Base-by-base conservation (phyloP, 2,888 invertebrate genomes). In the Caradrina kadenii region DNA sequence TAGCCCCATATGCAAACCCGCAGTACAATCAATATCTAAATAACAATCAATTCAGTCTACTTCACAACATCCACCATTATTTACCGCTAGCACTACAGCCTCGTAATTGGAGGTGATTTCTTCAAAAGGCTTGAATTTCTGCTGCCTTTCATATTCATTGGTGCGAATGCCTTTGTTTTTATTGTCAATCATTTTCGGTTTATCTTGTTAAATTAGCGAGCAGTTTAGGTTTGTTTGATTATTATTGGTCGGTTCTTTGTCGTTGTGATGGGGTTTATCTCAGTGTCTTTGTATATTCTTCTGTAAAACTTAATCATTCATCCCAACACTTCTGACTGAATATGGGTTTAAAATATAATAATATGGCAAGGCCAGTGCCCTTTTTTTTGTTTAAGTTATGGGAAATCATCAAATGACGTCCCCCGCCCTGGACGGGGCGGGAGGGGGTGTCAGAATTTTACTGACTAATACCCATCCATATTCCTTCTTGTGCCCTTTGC, bases 81-180 rank as follows among this genome's bases (percentile, higher is more conserved):
- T 74, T 56, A 60, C 53, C 21, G 15, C 21, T 26, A 53, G 10
- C 8, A 17, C 66, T 59, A 8, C 1, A 49, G n/a, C 31, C 17
- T 74, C 22, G 19, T 69, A 67, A 79, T 79, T 71, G 62, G 35
- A 70, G 48, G 54, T 45, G 42, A 61, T 72, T 61, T 68, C 63
- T 61, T 60, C 61, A 59, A 71, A 76, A 54, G 45, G 4, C 10
- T 22, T 6, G 21, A 62, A 26, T 54, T 61, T 39, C 31, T 62
- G n/a, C n/a, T 10, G 11, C 56, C 35, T 67, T 69, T 80, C 11
- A 49, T 39, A 31, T n/a, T 50, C 13, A 56, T 45, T 19, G n/a
- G 10, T 0, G 39, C 22, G 48, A 45, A 54, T 54, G 15, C 50
- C 2, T 55, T 59, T 62, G 50, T 48, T 66, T 65, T 58, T 45